Base-by-base conservation (phyloP, 37 sponge, comb jelly and placozoan species). In the Beroe forskalii region DNA sequence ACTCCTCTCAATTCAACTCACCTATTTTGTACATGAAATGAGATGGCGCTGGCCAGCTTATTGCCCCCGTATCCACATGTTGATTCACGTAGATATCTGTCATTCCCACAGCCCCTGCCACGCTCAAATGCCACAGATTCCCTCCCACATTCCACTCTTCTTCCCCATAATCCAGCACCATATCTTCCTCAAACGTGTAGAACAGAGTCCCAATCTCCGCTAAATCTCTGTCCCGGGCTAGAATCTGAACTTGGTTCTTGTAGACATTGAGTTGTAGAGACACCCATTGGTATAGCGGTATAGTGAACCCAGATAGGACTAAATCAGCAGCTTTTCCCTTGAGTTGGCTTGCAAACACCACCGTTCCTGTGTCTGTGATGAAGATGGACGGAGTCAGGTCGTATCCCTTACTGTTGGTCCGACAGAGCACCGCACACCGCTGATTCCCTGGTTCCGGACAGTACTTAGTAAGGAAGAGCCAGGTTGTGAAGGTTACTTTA, bases 21-120 rank as follows among this genome's bases (percentile, higher is more conserved):
- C 86, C 86, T 44, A 80, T 17, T 80, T 80, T 80, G 55, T 42
- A 80, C 30, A 43, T 80, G 2, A 27, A 1, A 25, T 80, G 86
- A 0, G 24, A 27, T 8, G 40, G 37, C 12, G 44, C n/a, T 4
- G 86, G 86, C 86, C 86, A 80, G 30, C 55, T 80, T 12, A 80
- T 80, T 6, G 22, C 3, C 86, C 86, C 86, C 3, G 86, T 20
- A 42, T 80, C 86, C 55, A 80, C 86, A 3, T 44, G 55, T 4
- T 44, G 44, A 25, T 80, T 27, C 27, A 80, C 86, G 42, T 80
- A 80, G 35, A 80, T 44, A 80, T 80, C 86, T 1, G 86, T 80
- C 55, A 80, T 41, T 6, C 86, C 86, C 43, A 80, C 55, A 32
- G 55, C 86, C 42, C 86, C 86, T n/a, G 28, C 86, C 48, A 80